Evolutionary conservation across 64 coral and sea anemone genomes (phyloP), one percentile per base, ranked within the genome.

Genomic region (Montipora capricornis): DNA sequence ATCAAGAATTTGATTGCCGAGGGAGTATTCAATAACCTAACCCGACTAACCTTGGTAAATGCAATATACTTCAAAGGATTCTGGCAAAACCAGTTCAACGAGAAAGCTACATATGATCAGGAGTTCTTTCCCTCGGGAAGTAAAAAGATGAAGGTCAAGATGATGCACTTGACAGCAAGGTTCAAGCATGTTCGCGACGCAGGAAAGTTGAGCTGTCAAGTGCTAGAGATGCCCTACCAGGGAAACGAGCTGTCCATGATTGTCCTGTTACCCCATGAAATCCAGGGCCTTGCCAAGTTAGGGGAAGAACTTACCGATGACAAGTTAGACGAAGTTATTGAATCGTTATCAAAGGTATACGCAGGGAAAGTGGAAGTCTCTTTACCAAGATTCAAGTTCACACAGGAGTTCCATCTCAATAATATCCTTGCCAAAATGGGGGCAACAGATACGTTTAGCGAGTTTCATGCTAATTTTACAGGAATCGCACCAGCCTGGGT

Each of bases 21-120:
- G 44, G 94, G 96, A 47, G 78, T 81, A 0, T 95, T 98, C 46
- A 90, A 87, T 16, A 8, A 68, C 0, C 84, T 66, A 8, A 98
- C 96, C 0, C 78, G 87, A 77, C n/a, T 94, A 20, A 87, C 92
- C 45, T 26, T 95, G 81, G 90, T 98, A 10, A 98, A 98, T 81
- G 94, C 96, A 17, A 83, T 98, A 73, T 98, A 98, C 74, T 98
- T 98, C 90, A 95, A 93, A 52, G 96, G 96, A 14, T 89, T 95
- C 26, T 98, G 93, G 96, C 60, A 95, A 67, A 85, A 87, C 66
- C 77, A 81, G 75, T 98, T 98, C 47, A 15, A 98, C 1, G 82
- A 90, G 75, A 62, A 77, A 52, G 61, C 44, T 12, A 95, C 96
- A 4, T 77, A 17, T 46, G 5, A 12, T 47, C 80, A 88, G 20